Evolutionary conservation across 2,888 invertebrate genomes (phyloP).

Genomic region (Leucophora obtusa): DNA sequence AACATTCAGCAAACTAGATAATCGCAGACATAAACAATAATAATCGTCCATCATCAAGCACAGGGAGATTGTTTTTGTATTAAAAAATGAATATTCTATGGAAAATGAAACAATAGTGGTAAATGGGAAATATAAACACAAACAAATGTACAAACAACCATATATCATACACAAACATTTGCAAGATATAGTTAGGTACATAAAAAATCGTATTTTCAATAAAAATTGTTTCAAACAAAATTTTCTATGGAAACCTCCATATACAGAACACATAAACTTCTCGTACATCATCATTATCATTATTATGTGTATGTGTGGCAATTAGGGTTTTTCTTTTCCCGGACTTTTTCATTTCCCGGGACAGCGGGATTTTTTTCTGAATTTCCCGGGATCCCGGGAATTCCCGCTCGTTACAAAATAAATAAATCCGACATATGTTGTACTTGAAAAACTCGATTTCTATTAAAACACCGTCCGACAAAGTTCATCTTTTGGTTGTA

Average conservation of each 20-base stretch:
- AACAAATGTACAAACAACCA: conserved; percentile 25
- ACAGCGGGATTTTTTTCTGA: no score
- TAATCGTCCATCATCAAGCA: conserved; percentile 42
- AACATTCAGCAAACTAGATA: conserved; percentile 32
- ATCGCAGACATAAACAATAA: conserved; percentile 53
- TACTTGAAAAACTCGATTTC: no score
- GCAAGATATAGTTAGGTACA: neutral
- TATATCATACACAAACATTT: conserved; percentile 20
- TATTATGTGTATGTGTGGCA: conserved; percentile 2
- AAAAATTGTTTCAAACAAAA: neutral
- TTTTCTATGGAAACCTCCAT: neutral
- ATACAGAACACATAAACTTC: neutral
- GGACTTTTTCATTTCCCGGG: no score
- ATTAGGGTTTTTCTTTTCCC: no score
- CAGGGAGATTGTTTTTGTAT: conserved; percentile 6
- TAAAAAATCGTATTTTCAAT: neutral
- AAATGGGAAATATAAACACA: conserved; percentile 12
- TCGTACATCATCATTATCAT: conserved; percentile 4
- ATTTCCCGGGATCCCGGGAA: no score
- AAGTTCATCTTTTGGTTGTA: no score
- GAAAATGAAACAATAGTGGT: conserved; percentile 35
- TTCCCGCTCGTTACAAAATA: no score
- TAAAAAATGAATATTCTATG: conserved; percentile 34
- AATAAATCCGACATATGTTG: no score
- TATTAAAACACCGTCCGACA: no score